phyloP scores from a whole-genome alignment of 2,888 invertebrate species.

The Xanthorhoe designata region DNA sequence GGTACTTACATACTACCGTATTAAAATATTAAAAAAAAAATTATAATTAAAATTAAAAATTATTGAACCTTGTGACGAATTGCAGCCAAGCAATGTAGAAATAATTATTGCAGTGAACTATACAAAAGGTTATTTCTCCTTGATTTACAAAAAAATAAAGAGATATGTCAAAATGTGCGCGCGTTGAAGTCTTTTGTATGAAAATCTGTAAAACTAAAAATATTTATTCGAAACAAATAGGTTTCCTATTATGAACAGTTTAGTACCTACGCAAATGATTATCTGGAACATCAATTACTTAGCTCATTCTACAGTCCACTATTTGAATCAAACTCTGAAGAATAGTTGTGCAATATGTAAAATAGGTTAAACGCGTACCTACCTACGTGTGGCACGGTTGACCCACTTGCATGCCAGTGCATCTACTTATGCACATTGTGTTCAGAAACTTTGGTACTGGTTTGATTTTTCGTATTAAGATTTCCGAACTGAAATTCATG shows the following conservation, averaged over 20 bases:
- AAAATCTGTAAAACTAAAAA: background rate
- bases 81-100: too few relatives aligned
- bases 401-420: constrained; percentile 57
- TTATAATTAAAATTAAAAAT: too few relatives aligned
- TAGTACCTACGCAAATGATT: constrained; percentile 64
- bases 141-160: background rate
- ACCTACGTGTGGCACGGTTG: constrained; percentile 52
- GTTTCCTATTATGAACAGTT: constrained; percentile 10
- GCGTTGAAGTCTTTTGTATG: background rate
- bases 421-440: constrained; percentile 37
- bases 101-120: too few relatives aligned
- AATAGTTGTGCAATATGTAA: constrained; percentile 69
- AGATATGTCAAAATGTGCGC: background rate
- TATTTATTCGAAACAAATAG: too few relatives aligned
- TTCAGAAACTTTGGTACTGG: constrained; percentile 21
- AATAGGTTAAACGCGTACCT: constrained; percentile 64
- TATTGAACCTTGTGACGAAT: too few relatives aligned
- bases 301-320: constrained; percentile 52
- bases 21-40: too few relatives aligned
- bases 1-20: too few relatives aligned
- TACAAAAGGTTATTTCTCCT: background rate
- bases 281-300: constrained; percentile 59
- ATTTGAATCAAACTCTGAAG: constrained; percentile 44
- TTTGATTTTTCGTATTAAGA: constrained; percentile 31
- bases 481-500: background rate